Base-by-base conservation (phyloP, 2,113 vertebrate species). In the Bubalus kerabau region DNA sequence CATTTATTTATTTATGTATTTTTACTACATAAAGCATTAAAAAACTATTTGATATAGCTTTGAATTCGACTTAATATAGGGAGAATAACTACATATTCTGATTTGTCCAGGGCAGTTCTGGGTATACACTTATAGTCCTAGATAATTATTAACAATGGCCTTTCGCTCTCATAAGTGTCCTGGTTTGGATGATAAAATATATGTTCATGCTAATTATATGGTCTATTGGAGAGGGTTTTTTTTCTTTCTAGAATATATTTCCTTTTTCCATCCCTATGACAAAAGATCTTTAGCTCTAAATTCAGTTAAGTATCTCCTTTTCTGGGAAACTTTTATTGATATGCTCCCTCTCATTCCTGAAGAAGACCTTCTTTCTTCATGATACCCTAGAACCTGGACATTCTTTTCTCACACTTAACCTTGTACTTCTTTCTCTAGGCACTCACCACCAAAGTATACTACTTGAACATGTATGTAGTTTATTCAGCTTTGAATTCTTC, bases 391-490 rank as follows among this genome's bases (percentile, higher is more conserved):
- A 74, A 10, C 19, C 2, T 30, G 67, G 23, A 10, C 59, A 30
- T 36, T 12, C 14, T 52, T 17, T 17, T 21, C 3, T 1, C 21
- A 17, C 24, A 32, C 4, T 36, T 17, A 57, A 15, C 5, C 19
- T 6, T 62, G 1, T 5, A 40, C 32, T 17, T 21, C 4, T 8
- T 19, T 7, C 54, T n/a, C 5, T 21, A 60, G 11, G 54, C 30
- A 81, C 5, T 10, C 4, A 9, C 0, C 24, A 11, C 7, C 23
- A 2, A 3, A 46, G 59, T 15, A 57, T 3, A 28, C 2, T 6
- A 13, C 24, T 24, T 21, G 15, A 64, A 32, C 8, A 26, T 8
- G 28, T 5, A 26, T 8, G 28, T 5, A 56, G 40, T n/a, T 28
- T 28, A 11, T 56, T 84, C 8, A 43, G n/a, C 14, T 62, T 57